phyloP scores from a whole-genome alignment of 2,113 vertebrate species.

The Ptilorrhoa leucosticta region DNA sequence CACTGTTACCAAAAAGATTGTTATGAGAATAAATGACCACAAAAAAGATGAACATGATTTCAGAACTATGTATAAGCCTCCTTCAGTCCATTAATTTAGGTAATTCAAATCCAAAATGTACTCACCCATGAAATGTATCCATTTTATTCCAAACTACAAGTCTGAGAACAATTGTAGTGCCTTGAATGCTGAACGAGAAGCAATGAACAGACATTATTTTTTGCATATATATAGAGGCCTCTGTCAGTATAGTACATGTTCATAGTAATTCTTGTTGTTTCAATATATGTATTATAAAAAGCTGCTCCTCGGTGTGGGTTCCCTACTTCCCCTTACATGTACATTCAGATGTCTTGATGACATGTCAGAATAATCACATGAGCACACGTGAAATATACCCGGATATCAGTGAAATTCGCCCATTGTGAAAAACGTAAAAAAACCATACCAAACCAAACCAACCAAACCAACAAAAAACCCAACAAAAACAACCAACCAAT shows the following conservation, averaged over 20 bases:
- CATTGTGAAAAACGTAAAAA: background rate
- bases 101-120: background rate
- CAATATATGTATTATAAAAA: background rate
- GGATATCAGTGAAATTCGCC: fast-evolving
- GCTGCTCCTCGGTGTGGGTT: background rate
- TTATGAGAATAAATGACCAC: background rate
- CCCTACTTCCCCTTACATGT: background rate
- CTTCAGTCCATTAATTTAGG: background rate
- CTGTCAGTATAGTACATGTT: background rate
- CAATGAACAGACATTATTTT: background rate
- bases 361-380: background rate
- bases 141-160: background rate
- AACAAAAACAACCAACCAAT: background rate
- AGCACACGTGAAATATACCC: background rate
- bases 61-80: background rate
- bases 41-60: background rate
- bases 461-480: background rate
- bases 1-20: background rate
- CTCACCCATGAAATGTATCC: background rate
- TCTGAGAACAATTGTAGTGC: background rate
- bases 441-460: background rate
- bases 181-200: background rate
- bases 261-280: background rate
- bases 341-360: background rate
- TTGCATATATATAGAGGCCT: background rate